Evolutionary conservation across 2,888 invertebrate genomes (phyloP).

Genomic region (Opisthograptis luteolata): DNA sequence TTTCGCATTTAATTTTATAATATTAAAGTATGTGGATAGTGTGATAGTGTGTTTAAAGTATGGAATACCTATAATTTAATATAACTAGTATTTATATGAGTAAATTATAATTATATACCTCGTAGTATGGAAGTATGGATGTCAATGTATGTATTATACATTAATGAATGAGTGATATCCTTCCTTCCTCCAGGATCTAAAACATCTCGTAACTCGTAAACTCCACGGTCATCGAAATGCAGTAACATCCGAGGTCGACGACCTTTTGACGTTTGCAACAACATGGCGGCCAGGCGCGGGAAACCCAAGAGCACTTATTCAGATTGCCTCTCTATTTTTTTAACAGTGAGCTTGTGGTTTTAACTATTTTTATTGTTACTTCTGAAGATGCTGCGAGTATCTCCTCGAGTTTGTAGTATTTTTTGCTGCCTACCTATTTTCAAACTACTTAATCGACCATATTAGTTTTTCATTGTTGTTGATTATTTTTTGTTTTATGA

Average conservation of each 20-base stretch:
- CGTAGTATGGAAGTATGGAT: too few relatives aligned
- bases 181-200: neutral
- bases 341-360: conserved; percentile 42
- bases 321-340: conserved; percentile 66
- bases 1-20: too few relatives aligned
- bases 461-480: neutral
- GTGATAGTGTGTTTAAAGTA: too few relatives aligned
- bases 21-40: too few relatives aligned
- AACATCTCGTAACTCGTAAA: neutral
- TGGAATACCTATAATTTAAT: too few relatives aligned
- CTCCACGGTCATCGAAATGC: conserved; percentile 31
- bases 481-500: neutral
- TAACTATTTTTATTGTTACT: conserved; percentile 28
- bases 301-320: conserved; percentile 69
- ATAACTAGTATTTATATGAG: too few relatives aligned
- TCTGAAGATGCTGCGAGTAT: conserved; percentile 21
- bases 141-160: too few relatives aligned
- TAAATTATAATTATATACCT: too few relatives aligned
- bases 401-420: conserved; percentile 10
- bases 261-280: conserved; percentile 61
- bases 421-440: conserved; percentile 3
- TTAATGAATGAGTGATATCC: too few relatives aligned
- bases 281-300: conserved; percentile 58
- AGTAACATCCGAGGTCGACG: conserved; percentile 45
- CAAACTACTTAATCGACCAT: neutral